These are phyloP conservation scores for Aplodontia rufa DNA, from an alignment of 2,113 vertebrate species.

Conservation along the genomic window DNA sequence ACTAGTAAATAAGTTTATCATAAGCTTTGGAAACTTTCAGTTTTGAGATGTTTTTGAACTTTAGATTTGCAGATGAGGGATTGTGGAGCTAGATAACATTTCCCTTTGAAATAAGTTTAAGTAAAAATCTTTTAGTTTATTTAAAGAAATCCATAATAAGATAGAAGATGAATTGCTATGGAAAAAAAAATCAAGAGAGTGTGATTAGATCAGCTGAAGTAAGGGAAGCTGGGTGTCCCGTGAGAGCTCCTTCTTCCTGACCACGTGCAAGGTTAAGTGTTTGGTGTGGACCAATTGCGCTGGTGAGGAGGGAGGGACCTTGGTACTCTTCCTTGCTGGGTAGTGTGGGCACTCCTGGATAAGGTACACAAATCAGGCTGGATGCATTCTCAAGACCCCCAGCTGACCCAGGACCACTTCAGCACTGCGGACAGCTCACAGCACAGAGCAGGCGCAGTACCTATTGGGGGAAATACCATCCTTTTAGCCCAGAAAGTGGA, in stretches of 20 bases:
- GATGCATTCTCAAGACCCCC: not conserved
- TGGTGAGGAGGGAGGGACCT: not conserved
- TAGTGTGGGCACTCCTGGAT: too few relatives aligned
- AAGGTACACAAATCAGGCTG: not conserved
- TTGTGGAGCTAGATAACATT: not conserved
- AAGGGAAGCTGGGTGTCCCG: not conserved
- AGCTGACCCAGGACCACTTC: not conserved
- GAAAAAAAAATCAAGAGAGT: not conserved
- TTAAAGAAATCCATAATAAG: not conserved
- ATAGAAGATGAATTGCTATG: not conserved
- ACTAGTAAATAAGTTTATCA: conserved; percentile 16
- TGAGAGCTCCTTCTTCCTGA: not conserved
- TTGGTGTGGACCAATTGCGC: not conserved
- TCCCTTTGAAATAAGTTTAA: not conserved
- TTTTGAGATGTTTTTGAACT: not conserved
- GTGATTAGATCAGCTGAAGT: not conserved
- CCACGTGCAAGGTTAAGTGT: rapidly evolving
- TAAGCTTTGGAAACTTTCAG: not conserved
- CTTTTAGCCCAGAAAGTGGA: not conserved
- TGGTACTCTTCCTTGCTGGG: not conserved
- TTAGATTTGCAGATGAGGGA: not conserved
- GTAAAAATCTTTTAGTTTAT: not conserved
- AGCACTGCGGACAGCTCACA: not conserved
- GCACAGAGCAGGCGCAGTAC: too few relatives aligned
- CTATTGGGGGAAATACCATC: not conserved